Evolutionary conservation across 2,888 invertebrate genomes (phyloP).

Genomic region (Endotricha flammealis): DNA sequence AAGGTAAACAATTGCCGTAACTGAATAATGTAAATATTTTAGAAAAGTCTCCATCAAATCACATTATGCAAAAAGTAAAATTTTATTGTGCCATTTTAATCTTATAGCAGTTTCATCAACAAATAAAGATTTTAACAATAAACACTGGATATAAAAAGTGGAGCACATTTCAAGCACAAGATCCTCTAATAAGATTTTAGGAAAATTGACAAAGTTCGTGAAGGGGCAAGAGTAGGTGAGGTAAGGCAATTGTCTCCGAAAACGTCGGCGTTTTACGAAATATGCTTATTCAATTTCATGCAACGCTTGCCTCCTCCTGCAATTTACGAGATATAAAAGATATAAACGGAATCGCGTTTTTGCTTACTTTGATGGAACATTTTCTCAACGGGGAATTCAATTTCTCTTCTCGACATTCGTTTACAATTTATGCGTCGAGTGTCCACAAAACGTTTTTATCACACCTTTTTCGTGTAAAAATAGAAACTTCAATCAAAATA

Average conservation of each 20-base stretch:
- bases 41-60: background rate
- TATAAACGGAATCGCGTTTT: slow-evolving; percentile 78
- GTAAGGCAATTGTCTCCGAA: slow-evolving; percentile 78
- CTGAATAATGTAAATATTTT: background rate
- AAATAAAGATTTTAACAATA: slow-evolving; percentile 21
- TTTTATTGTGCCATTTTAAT: no score
- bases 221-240: slow-evolving; percentile 75
- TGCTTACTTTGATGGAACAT: slow-evolving; percentile 77
- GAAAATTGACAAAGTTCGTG: slow-evolving; percentile 77
- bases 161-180: slow-evolving; percentile 54
- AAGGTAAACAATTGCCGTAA: slow-evolving; percentile 4
- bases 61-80: background rate
- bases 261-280: slow-evolving; percentile 78
- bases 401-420: slow-evolving; percentile 66
- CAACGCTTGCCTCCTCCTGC: slow-evolving; percentile 79
- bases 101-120: background rate
- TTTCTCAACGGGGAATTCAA: slow-evolving; percentile 75
- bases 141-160: slow-evolving; percentile 29
- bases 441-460: slow-evolving; percentile 37
- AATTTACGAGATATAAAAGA: slow-evolving; percentile 79
- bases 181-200: slow-evolving; percentile 71
- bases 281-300: slow-evolving; percentile 80
- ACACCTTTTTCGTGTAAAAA: slow-evolving; percentile 20
- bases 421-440: slow-evolving; percentile 61
- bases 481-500: slow-evolving; percentile 4